Percentiles rank a stretch among this genome's conserved stretches.
Evolutionary conservation across 2,797 vertebrate species (phyloP).

Genomic region (Leucoraja ocellata): DNA sequence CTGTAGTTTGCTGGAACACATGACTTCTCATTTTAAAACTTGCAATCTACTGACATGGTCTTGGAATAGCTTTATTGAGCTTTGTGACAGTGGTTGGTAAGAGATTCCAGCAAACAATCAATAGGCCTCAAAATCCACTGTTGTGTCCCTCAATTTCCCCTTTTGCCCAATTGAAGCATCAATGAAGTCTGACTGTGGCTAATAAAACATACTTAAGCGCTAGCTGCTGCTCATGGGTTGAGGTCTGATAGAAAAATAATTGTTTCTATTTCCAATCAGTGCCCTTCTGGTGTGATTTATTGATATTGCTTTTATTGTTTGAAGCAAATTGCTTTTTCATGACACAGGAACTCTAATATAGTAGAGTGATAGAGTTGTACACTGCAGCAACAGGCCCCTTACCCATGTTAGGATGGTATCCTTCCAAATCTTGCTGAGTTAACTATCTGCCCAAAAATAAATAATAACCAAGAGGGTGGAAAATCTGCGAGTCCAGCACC

Average conservation of each 20-base stretch:
- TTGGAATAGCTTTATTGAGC: background rate
- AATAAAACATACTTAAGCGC: constrained; percentile 5
- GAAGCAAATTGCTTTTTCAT: background rate
- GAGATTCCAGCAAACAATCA: background rate
- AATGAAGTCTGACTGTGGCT: background rate
- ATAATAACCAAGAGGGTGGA: no score
- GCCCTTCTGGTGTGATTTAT: background rate
- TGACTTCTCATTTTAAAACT: background rate
- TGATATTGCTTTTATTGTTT: no score
- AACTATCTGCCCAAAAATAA: no score
- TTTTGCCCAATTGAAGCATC: background rate
- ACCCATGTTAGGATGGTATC: no score
- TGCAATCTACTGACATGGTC: background rate
- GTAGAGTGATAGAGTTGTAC: no score
- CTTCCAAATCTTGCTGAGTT: no score
- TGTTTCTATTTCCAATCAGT: background rate
- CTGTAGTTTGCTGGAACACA: no score
- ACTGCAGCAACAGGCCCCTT: no score
- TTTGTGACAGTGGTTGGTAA: background rate
- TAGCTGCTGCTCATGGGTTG: background rate
- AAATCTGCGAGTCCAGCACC: no score
- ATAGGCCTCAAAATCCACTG: background rate
- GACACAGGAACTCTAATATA: background rate
- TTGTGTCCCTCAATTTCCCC: background rate
- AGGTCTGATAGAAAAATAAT: background rate